phyloP scores from a whole-genome alignment of 2,888 invertebrate species.

The Caenorhabditis plicata region DNA sequence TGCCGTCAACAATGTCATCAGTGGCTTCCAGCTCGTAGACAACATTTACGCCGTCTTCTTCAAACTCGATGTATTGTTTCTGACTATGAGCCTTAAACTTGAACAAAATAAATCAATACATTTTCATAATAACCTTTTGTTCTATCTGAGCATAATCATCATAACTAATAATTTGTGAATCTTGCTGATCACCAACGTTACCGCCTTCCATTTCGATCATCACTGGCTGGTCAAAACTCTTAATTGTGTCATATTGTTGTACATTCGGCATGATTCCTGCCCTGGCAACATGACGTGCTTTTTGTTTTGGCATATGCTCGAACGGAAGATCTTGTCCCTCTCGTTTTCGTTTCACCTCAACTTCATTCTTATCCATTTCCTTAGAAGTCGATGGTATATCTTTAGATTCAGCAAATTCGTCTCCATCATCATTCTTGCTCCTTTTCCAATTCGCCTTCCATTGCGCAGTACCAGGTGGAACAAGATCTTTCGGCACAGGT shows the following conservation, averaged over 20 bases:
- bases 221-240: not conserved
- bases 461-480: slow-evolving; percentile 14
- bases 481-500: slow-evolving; percentile 22
- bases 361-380: slow-evolving; percentile 4
- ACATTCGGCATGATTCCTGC: slow-evolving; percentile 15
- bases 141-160: slow-evolving; percentile 5
- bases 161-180: no score
- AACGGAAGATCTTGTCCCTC: slow-evolving; percentile 34
- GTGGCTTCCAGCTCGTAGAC: slow-evolving; percentile 19
- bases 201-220: slow-evolving; percentile 6
- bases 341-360: no score
- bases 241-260: not conserved
- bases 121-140: slow-evolving; percentile 11
- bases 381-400: not conserved
- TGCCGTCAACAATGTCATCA: slow-evolving; percentile 10
- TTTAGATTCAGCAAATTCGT: no score
- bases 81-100: not conserved
- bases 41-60: slow-evolving; percentile 23
- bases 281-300: slow-evolving; percentile 24
- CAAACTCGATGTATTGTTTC: slow-evolving; percentile 19
- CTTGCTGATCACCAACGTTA: no score
- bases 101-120: no score
- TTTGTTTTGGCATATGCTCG: slow-evolving; percentile 32
- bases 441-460: no score
- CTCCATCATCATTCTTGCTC: no score